Evolutionary conservation across 1,140 invertebrate species (phyloP), one percentile per base, ranked within the genome.

Genomic region (Anthonomus grandis): DNA sequence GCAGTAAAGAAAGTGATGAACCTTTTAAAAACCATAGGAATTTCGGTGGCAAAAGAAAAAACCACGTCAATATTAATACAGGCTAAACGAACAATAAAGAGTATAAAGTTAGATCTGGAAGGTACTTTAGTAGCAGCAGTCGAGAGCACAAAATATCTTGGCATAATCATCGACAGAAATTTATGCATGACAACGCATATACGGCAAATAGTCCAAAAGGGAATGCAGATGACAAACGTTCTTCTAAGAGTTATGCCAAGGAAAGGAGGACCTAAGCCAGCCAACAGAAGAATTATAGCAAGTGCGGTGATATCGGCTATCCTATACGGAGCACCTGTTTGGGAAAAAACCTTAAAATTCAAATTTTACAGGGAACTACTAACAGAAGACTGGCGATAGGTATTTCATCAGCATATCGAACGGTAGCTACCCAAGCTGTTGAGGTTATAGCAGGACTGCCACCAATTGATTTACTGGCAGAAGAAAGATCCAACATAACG

Each of bases 311-410:
- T 15, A n/a, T 57, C 46, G 8, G 23, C 23, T 2, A 10, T 57
- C 19, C 13, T 50, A 0, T 57, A 57, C 22, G 55, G n/a, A 2
- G 19, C 46, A n/a, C 58, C 58, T 2, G n/a, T 59, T 4, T 59
- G 57, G 25, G 37, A 15, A 10, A 24, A 24, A 3, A 31, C n/a
- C 1, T 17, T 54, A n/a, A 47, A 13, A 12, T 22, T 34, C 6
- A 10, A 36, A 12, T 21, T n/a, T 12, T 24, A 61, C 39, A 18
- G 13, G 15, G n/a, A 15, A 5, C 39, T 2, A 22, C 5, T 62
- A 56, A 62, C 23, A 46, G 55, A 42, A 25, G 23, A 31, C 10
- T 38, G 21, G 22, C 56, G 6, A 22, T 62, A 8, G 27, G 60
- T n/a, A 22, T 44, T 6, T 10, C 44, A 1, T 44, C 49, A n/a